phyloP scores from a whole-genome alignment of 2,113 vertebrate species.

The Albula glossodonta region DNA sequence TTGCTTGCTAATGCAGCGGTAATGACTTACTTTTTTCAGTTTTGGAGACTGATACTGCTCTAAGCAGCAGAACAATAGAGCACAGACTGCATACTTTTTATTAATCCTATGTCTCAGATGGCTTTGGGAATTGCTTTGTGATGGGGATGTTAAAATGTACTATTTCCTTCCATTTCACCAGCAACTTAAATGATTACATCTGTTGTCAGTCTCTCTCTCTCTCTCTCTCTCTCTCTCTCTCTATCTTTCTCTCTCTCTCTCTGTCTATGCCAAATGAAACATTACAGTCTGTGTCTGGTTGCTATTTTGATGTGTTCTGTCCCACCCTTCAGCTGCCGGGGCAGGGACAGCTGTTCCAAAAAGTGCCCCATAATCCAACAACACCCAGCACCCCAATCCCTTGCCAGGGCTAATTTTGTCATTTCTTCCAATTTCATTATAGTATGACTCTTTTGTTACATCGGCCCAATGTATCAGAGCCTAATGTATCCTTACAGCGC shows the following conservation, averaged over 20 bases:
- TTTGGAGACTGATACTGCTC: neutral
- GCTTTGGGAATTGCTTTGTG: neutral
- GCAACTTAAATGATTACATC: neutral
- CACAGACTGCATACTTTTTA: neutral
- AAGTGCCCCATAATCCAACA: conserved; percentile 35
- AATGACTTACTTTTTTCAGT: neutral
- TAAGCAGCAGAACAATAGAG: neutral
- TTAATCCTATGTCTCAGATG: neutral
- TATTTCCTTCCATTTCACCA: neutral
- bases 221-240: neutral
- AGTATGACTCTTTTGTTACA: neutral
- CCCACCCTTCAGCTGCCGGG: conserved; percentile 53
- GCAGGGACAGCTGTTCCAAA: conserved; percentile 53
- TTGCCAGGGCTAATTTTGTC: neutral
- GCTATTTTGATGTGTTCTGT: conserved; percentile 51
- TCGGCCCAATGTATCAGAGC: neutral
- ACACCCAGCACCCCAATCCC: conserved; percentile 23
- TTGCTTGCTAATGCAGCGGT: neutral
- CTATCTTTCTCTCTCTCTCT: conserved; percentile 5
- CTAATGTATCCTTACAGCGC: neutral
- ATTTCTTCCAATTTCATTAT: neutral
- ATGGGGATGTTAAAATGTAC: neutral
- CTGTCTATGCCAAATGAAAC: conserved; percentile 23
- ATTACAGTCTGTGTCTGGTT: conserved; percentile 11
- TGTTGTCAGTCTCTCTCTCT: neutral